These are phyloP conservation scores for Carettochelys insculpta DNA, from an alignment of 2,113 vertebrate species.

Conservation along the genomic window DNA sequence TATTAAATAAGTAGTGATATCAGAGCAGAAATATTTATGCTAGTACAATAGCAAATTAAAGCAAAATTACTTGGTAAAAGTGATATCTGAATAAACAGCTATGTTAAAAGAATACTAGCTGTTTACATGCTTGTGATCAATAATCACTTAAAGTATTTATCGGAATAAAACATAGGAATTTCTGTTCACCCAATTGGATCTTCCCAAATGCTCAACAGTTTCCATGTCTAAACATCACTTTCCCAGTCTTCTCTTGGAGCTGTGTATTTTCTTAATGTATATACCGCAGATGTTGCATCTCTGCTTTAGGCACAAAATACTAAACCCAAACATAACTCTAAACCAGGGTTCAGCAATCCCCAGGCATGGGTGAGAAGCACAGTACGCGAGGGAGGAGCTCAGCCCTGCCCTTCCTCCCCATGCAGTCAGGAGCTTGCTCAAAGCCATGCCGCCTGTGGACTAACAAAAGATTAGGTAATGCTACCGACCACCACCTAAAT, in stretches of 20 bases:
- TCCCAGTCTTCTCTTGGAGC: not conserved
- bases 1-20: not conserved
- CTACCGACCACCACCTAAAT: no score
- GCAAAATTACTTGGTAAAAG: not conserved
- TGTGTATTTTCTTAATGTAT: not conserved
- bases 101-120: not conserved
- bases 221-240: not conserved
- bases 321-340: not conserved
- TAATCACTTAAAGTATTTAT: not conserved
- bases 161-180: not conserved
- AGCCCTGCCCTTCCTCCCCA: no score
- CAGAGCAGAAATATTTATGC: not conserved
- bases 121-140: not conserved
- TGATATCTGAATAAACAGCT: not conserved
- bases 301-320: not conserved
- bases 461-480: no score
- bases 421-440: no score
- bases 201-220: not conserved
- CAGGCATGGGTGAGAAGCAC: no score
- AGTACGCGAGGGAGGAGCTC: no score
- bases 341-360: no score
- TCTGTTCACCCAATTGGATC: not conserved
- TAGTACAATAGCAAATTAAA: not conserved
- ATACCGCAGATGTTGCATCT: not conserved
- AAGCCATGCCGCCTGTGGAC: no score